Evolutionary conservation across 2,113 vertebrate genomes (phyloP).

Genomic region (Macaca nemestrina): DNA sequence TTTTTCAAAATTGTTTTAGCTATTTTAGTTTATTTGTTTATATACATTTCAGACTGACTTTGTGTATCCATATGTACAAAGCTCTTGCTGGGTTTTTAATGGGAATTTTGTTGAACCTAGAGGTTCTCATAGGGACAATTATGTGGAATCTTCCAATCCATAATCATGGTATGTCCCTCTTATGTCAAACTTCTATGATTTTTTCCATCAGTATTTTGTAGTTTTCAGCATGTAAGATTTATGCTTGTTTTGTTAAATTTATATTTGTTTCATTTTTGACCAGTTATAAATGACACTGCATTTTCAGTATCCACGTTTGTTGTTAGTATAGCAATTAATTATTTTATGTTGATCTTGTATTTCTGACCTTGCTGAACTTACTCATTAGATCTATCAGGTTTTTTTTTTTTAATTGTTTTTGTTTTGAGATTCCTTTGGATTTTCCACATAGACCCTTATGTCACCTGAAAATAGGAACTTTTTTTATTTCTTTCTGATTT

Average conservation of each 20-base stretch:
- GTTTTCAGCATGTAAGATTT: background rate
- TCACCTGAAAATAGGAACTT: background rate
- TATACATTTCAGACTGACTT: background rate
- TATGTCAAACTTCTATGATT: background rate
- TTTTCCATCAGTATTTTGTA: background rate
- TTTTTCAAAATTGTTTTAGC: background rate
- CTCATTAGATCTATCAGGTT: background rate
- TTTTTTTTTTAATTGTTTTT: background rate
- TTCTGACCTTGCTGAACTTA: background rate
- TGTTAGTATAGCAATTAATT: background rate
- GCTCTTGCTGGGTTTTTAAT: background rate
- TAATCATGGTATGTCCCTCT: background rate
- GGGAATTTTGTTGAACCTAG: background rate
- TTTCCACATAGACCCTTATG: background rate
- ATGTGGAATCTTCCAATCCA: background rate
- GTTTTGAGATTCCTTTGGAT: background rate
- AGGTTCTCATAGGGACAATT: background rate
- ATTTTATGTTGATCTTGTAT: background rate
- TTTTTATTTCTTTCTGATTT: background rate
- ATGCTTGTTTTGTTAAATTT: background rate
- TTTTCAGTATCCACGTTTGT: background rate
- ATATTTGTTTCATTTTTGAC: background rate
- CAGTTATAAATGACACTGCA: background rate
- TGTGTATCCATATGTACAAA: background rate
- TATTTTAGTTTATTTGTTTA: background rate